These are phyloP conservation scores for Platysternon megacephalum DNA, from an alignment of 2,113 vertebrate genomes.

Conservation along the genomic window DNA sequence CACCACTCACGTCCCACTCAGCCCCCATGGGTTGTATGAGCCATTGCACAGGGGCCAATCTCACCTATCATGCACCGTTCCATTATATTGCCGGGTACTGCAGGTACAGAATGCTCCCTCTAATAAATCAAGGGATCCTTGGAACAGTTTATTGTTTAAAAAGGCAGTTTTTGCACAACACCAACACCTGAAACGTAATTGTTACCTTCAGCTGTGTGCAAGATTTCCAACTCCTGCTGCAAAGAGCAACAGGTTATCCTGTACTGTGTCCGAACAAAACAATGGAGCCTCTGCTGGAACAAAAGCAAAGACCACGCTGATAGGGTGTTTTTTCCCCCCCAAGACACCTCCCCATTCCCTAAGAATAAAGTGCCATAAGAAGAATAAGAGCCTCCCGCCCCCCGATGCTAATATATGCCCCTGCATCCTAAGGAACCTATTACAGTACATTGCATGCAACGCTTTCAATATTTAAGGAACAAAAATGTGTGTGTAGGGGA, in stretches of 20 bases:
- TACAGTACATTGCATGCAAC: not conserved
- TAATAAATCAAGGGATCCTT: accelerated
- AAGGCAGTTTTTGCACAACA: not conserved
- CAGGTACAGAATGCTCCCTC: not conserved
- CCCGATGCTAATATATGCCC: not conserved
- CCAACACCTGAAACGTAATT: not conserved
- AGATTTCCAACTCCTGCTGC: not conserved
- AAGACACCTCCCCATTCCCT: not conserved
- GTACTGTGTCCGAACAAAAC: not conserved
- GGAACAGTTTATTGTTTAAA: not conserved
- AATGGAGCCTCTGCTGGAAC: not conserved
- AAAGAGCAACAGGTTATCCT: not conserved
- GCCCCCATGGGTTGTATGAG: not conserved
- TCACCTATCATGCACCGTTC: not conserved
- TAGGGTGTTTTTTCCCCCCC: accelerated
- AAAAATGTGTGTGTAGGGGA: not conserved
- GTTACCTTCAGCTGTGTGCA: not conserved
- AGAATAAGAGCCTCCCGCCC: not conserved
- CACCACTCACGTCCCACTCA: not conserved
- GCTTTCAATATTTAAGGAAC: constrained; percentile 24
- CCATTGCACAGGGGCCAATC: not conserved
- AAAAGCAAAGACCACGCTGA: constrained; percentile 31
- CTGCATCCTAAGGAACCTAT: not conserved
- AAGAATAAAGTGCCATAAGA: not conserved
- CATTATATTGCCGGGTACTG: not conserved